Conservation (phyloP, 2,888 invertebrate species). For the Drosophila anomelani region DNA sequence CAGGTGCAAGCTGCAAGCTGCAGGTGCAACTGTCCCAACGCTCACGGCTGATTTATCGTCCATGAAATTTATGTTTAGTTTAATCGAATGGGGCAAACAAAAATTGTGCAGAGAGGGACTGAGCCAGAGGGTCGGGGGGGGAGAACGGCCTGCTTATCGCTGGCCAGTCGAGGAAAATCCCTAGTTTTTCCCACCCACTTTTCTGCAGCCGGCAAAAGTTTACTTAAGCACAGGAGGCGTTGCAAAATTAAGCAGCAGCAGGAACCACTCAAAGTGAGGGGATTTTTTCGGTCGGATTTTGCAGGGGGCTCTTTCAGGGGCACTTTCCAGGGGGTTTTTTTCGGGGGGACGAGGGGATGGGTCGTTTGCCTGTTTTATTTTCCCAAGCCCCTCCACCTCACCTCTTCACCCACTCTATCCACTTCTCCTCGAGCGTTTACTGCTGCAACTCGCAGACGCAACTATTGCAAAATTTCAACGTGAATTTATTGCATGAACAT, state of each 20-base stretch:
- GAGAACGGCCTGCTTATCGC: constrained; percentile 47
- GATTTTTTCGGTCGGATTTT: constrained; percentile 14
- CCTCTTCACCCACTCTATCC: constrained; percentile 8
- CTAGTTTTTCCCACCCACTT: constrained; percentile 2
- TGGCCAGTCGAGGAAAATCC: constrained; percentile 29
- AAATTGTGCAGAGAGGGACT: constrained; percentile 26
- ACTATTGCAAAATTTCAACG: constrained; percentile 68
- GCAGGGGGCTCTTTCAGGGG: background rate
- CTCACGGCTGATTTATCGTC: constrained; percentile 74
- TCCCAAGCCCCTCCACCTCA: constrained; percentile 21
- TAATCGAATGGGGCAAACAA: constrained; percentile 76
- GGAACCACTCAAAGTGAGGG: constrained; percentile 47
- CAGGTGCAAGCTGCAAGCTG: constrained; percentile 37
- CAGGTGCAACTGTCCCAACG: constrained; percentile 65
- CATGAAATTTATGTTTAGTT: constrained; percentile 80
- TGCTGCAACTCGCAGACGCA: constrained; percentile 57
- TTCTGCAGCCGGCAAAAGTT: constrained; percentile 30
- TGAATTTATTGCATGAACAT: constrained; percentile 64
- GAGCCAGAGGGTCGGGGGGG: background rate
- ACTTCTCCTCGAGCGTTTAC: constrained; percentile 41
- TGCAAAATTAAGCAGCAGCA: constrained; percentile 56
- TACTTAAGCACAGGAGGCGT: constrained; percentile 54
- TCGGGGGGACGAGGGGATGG: too few relatives aligned
- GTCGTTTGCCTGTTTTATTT: constrained; percentile 53
- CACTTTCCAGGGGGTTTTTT: background rate